Base-by-base conservation (phyloP, 2,888 invertebrate species). In the Troilus luridus region DNA sequence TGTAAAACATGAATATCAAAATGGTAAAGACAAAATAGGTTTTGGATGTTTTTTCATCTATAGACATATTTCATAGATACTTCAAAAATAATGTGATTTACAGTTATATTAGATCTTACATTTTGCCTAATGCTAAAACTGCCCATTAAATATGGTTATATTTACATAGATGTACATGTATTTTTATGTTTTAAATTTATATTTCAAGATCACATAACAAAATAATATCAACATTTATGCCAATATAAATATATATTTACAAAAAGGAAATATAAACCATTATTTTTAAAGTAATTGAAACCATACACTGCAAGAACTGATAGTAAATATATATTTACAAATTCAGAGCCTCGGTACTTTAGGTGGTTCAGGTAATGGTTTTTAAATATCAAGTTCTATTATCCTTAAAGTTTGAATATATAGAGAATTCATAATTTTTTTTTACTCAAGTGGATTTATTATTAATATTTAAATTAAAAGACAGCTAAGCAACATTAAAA, bases 211-310 rank as follows among this genome's bases (percentile, higher is more conserved):
- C 72, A 77, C 19, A 77, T 77, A 24, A 27, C 72, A 41, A 27
- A 24, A 77, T 77, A 58, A 88, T 88, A 88, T 59, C 60, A 88
- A 88, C 12, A 56, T 59, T 88, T 56, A 88, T 88, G 27, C 56
- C 60, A 58, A 21, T 58, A 88, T n/a, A 24, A 88, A 58, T 21
- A 58, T n/a, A 59, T 59, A 58, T 88, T 58, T 58, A 56, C 12
- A 88, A 21, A 88, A 88, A 10, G 41, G 27, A 24, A 88, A 21
- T 88, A 27, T 54, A n/a, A 54, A 17, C 72, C 72, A 41, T 41
- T 17, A 77, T 27, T 67, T 67, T 14, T 67, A 67, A 67, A 24
- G 12, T 67, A 67, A 14, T 12, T 14, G 14, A 67, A 24, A 67
- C 24, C 67, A 67, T 27, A 24, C 67, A 67, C 24, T 67, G 24